Evolutionary conservation across 2,113 vertebrate species (phyloP), one percentile per base, ranked within the genome.

Genomic region (Myrmecobius fasciatus): DNA sequence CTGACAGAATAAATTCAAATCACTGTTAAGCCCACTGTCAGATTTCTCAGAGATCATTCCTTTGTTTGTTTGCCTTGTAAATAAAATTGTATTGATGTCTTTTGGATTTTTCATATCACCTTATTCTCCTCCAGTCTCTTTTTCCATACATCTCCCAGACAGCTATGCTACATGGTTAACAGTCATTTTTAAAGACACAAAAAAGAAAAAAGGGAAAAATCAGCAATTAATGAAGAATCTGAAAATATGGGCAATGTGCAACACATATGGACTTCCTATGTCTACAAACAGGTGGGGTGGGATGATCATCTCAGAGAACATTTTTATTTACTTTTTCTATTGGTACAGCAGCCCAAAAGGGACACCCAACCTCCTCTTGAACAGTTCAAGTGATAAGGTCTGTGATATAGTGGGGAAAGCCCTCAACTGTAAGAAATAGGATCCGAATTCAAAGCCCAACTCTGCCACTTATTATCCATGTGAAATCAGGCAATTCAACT

Each of bases 401-500:
- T 53, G 12, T 9, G 75, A 1, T 92, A 49, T 49, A 91, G 52
- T 49, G 92, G 36, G 75, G 91, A 92, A 90, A 25, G 67, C 2
- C n/a, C 8, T 83, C 49, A 14, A 31, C n/a, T 92, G 93, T 26
- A 25, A 92, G 52, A 12, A 1, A 88, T 60, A 89, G 60, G 47
- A 94, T 7, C 14, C 49, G 25, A 54, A 6, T 91, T 43, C 92
- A 25, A 91, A 92, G n/a, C 7, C 11, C 92, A 89, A 25, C 49
- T 90, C 52, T 95, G 91, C 47, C 24, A 52, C 46, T 90, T 93
- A 52, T 10, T 89, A 93, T 53, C 31, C 11, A 89, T 52, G 31
- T 75, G 51, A 94, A 36, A 43, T 91, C 49, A 89, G 91, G 26
- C 52, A n/a, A 93, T 28, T 91, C 49, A 91, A 53, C 89, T 53